Evolutionary conservation across 2,113 vertebrate genomes (phyloP).

Genomic region (Pogona vitticeps): DNA sequence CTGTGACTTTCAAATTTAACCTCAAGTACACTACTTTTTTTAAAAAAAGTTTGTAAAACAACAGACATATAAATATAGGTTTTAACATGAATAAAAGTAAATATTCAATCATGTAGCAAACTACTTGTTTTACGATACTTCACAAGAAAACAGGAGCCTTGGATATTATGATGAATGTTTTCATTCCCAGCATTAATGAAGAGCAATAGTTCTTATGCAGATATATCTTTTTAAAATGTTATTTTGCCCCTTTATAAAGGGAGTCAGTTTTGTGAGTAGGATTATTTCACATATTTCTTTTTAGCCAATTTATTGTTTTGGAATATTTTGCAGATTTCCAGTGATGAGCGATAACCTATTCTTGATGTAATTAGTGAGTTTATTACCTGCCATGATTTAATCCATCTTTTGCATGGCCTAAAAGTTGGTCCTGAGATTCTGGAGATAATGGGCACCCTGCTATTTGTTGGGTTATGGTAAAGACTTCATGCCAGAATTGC

Average conservation of each 20-base stretch:
- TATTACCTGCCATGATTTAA: not conserved
- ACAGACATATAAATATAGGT: not conserved
- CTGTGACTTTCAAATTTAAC: not conserved
- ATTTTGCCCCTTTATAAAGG: no score
- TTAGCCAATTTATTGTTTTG: not conserved
- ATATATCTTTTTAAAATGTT: no score
- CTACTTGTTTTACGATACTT: not conserved
- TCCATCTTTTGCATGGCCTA: not conserved
- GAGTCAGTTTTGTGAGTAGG: not conserved
- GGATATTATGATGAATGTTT: not conserved
- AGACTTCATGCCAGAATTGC: not conserved
- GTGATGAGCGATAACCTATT: not conserved
- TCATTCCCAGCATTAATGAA: not conserved
- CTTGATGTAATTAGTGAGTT: not conserved
- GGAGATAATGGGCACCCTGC: not conserved
- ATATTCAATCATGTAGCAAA: not conserved
- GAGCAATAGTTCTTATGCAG: no score
- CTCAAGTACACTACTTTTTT: not conserved
- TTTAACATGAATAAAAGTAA: not conserved
- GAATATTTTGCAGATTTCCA: not conserved
- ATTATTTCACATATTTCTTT: not conserved
- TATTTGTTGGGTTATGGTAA: not conserved
- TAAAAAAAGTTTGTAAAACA: not conserved
- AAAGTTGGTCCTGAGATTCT: not conserved
- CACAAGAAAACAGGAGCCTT: not conserved